phyloP scores from a whole-genome alignment of 2,113 vertebrate genomes.

The Xenotilapia longispinis region DNA sequence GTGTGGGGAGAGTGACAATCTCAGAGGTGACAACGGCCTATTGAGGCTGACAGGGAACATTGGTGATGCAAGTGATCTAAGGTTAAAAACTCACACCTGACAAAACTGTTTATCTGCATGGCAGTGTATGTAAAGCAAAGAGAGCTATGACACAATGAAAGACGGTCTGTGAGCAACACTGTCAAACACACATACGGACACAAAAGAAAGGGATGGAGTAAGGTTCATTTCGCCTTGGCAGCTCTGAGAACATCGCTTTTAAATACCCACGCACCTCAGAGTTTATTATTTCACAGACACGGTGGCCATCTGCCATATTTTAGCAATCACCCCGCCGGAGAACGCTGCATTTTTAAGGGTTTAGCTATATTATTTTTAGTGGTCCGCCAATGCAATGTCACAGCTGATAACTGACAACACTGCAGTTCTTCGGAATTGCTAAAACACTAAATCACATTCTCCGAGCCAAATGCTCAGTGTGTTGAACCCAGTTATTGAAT shows the following conservation, averaged over 20 bases:
- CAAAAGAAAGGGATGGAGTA: background rate
- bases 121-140: constrained; percentile 12
- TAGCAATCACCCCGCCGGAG: background rate
- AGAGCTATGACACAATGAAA: background rate
- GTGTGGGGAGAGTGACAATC: background rate
- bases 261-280: background rate
- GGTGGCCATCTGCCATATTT: background rate
- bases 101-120: constrained; percentile 28
- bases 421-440: background rate
- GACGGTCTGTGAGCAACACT: background rate
- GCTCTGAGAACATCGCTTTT: background rate
- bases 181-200: background rate
- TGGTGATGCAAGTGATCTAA: constrained; percentile 25
- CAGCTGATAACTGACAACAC: background rate
- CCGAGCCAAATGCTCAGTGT: background rate
- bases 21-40: constrained; percentile 1
- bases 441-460: background rate
- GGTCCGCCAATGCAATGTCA: background rate
- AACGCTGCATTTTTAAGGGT: background rate
- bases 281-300: background rate
- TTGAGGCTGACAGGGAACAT: constrained; percentile 13
- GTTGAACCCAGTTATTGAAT: background rate
- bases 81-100: constrained; percentile 26
- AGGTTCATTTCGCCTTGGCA: background rate
- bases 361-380: background rate